Conservation (phyloP, 2,797 vertebrate genomes). For the Linurgus olivaceus region DNA sequence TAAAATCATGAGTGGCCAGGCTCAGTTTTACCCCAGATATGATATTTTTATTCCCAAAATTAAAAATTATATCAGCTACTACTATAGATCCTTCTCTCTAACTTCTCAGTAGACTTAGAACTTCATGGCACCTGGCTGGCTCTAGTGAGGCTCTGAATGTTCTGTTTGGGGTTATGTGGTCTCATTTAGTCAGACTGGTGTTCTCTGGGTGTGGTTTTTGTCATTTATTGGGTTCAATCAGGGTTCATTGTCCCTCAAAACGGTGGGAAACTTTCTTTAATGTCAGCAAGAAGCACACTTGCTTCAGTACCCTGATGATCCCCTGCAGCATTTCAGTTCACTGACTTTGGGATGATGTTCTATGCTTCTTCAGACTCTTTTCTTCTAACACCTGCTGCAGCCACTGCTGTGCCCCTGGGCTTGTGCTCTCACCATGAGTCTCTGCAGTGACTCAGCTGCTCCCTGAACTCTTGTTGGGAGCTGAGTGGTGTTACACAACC, state of each 20-base stretch:
- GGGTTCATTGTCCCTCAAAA: neutral
- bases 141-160: neutral
- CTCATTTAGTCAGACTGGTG: neutral
- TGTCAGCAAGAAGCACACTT: neutral
- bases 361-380: neutral
- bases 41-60: neutral
- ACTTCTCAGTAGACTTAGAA: neutral
- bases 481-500: neutral
- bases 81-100: neutral
- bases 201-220: neutral
- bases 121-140: neutral
- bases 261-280: neutral
- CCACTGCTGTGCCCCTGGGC: neutral
- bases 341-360: neutral
- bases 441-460: slow-evolving; percentile 20
- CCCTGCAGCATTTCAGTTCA: neutral
- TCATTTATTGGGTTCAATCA: neutral
- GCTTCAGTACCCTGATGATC: neutral
- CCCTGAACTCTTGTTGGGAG: neutral
- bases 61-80: neutral
- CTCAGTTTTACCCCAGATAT: neutral
- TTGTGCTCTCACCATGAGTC: neutral
- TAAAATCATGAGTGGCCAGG: neutral
- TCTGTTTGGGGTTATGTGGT: neutral
- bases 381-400: neutral